A percentile compares a stretch with the other conserved stretches of the same genome.
Evolutionary conservation across 2,888 invertebrate species (phyloP).

Genomic region (Baronia brevicornis): DNA sequence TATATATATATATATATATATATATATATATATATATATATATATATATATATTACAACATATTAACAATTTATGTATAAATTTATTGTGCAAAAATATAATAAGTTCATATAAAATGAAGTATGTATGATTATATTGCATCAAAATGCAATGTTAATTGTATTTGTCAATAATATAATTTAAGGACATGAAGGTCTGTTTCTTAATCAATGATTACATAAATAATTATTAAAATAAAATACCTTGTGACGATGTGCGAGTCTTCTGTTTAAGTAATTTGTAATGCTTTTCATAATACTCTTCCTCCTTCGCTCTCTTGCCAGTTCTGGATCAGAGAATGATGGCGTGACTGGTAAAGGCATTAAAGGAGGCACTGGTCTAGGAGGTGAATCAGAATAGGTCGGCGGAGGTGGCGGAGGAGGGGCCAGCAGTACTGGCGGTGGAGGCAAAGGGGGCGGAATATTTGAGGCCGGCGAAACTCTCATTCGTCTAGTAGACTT

Average conservation of each 20-base stretch:
- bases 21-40: no score
- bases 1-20: no score
- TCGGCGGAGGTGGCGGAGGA: constrained; percentile 29
- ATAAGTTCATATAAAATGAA: no score
- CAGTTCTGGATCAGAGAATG: constrained; percentile 77
- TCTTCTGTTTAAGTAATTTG: constrained; percentile 87
- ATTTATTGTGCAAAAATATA: no score
- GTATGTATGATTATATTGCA: no score
- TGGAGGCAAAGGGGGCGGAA: constrained; percentile 46
- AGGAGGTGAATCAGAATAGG: constrained; percentile 24
- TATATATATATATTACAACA: no score
- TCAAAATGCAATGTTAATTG: no score
- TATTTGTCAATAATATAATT: no score
- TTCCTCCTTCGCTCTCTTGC: constrained; percentile 80
- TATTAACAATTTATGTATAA: no score
- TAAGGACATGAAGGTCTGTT: no score
- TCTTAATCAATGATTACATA: no score
- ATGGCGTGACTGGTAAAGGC: constrained; percentile 50
- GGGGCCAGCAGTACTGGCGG: constrained; percentile 31
- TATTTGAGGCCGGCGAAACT: constrained; percentile 28
- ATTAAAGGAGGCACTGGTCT: constrained; percentile 39
- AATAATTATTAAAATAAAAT: constrained; percentile 21
- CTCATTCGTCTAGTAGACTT: constrained; percentile 35
- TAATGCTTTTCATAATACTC: constrained; percentile 89
- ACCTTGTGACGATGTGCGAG: constrained; percentile 79